These are phyloP conservation scores for Dromaius novaehollandiae DNA, from an alignment of 2,113 vertebrate species.

Conservation along the genomic window DNA sequence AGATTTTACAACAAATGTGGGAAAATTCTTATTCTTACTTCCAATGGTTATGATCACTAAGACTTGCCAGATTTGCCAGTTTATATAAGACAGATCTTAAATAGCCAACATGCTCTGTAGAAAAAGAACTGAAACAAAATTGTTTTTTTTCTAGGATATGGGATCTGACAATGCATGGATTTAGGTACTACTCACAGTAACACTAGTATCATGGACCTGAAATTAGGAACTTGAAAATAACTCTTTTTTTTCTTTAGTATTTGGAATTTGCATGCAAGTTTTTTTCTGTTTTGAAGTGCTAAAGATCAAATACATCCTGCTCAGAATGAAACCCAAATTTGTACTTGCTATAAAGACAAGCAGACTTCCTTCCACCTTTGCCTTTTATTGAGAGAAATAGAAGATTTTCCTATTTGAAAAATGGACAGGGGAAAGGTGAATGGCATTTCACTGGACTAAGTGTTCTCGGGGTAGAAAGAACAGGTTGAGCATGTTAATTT, in stretches of 20 bases:
- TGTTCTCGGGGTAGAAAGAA: background rate
- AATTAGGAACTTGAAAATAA: background rate
- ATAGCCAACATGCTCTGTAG: background rate
- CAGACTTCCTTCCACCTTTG: background rate
- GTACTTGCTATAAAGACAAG: background rate
- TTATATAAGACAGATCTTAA: background rate
- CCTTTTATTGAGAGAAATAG: background rate
- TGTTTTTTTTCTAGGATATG: background rate
- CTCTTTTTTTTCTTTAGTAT: background rate
- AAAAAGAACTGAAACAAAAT: background rate
- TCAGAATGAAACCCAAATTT: background rate
- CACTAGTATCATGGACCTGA: background rate
- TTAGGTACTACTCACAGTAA: background rate
- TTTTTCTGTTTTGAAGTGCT: background rate
- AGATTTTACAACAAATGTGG: background rate
- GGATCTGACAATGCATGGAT: background rate
- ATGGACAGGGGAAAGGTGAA: background rate
- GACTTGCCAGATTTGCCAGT: background rate
- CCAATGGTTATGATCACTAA: background rate
- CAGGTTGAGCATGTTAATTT: background rate
- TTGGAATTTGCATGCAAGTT: background rate
- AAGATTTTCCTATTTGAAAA: background rate
- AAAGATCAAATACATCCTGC: background rate
- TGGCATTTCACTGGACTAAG: background rate
- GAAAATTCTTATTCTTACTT: background rate